These are phyloP conservation scores for Barypeithes pellucidus DNA, from an alignment of 2,888 invertebrate genomes.

Conservation along the genomic window DNA sequence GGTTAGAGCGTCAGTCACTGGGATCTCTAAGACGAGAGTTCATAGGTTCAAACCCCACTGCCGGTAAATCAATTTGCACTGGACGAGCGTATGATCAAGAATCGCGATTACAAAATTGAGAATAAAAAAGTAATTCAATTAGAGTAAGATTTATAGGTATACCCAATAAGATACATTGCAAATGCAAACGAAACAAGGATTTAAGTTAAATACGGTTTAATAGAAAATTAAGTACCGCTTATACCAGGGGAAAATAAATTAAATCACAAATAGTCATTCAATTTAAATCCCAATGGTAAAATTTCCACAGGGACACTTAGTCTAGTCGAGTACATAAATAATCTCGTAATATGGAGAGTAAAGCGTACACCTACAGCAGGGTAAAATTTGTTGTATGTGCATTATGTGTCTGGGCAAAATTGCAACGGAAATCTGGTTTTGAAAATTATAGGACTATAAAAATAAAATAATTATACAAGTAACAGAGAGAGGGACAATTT, in stretches of 20 bases:
- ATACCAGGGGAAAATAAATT: slow-evolving; percentile 20
- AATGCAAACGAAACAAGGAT: no score
- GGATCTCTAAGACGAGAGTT: no score
- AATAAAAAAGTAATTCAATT: no score
- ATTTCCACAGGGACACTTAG: slow-evolving; percentile 42
- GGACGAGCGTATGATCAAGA: no score
- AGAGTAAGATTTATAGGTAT: no score
- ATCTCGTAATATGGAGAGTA: slow-evolving; percentile 25
- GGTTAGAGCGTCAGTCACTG: no score
- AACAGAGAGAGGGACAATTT: not conserved
- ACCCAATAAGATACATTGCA: no score
- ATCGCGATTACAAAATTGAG: no score
- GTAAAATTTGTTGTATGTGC: slow-evolving; percentile 22
- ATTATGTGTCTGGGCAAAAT: slow-evolving; percentile 25
- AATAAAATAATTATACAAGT: slow-evolving; percentile 27
- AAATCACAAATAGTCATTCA: slow-evolving; percentile 22
- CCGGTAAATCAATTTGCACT: no score
- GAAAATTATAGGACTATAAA: slow-evolving; percentile 24
- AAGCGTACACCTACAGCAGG: slow-evolving; percentile 9
- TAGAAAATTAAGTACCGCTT: not conserved
- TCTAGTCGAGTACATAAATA: slow-evolving; percentile 34
- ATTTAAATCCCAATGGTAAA: slow-evolving; percentile 39
- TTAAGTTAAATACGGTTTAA: no score
- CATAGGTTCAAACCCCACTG: no score
- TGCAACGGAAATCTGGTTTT: slow-evolving; percentile 18